Base-by-base conservation (phyloP, 2,797 vertebrate species). In the Glyptemys insculpta region DNA sequence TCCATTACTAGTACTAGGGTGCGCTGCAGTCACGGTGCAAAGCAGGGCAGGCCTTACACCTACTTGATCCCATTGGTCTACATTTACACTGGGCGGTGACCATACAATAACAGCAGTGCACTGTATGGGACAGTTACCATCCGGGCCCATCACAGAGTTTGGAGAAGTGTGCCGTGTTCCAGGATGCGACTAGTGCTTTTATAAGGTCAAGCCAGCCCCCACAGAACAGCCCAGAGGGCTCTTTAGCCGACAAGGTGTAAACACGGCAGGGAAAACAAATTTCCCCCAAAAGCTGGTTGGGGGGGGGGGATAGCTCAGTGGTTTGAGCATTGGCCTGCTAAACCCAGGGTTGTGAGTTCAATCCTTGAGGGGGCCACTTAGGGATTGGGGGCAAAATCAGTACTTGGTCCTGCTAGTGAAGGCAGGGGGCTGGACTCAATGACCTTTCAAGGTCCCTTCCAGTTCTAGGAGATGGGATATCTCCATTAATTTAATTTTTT, bases 71-170 rank as follows among this genome's bases (percentile, higher is more conserved):
- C 1, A 1, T 12, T 31, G 5, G 29, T 37, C 18, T 5, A 1
- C 4, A 0, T 5, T 0, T 31, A 3, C 31, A 29, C 57, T n/a
- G 1, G 27, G 27, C 5, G 56, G 0, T 27, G 83, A 44, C 72
- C 37, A 5, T 8, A 0, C 0, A 0, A 8, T 19, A 27, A 0
- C 74, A 57, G 44, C 15, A 11, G 23, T 29, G 41, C 23, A 12
- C 21, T 44, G 25, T 25, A 2, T 47, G 6, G 72, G 37, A 12
- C 25, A 47, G 37, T 47, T 41, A 47, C 44, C 41, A 44, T 44
- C 74, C 14, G 6, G 41, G 12, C 25, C 41, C 23, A 27, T 29
- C 3, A 12, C 44, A 12, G 6, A 15, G 25, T 47, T 78, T 49
- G 44, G 41, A 18, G 74, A 78, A 47, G 41, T 41, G 27, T 47